phyloP scores from a whole-genome alignment of 2,797 vertebrate genomes.

The Hippopotamyrus pictus region DNA sequence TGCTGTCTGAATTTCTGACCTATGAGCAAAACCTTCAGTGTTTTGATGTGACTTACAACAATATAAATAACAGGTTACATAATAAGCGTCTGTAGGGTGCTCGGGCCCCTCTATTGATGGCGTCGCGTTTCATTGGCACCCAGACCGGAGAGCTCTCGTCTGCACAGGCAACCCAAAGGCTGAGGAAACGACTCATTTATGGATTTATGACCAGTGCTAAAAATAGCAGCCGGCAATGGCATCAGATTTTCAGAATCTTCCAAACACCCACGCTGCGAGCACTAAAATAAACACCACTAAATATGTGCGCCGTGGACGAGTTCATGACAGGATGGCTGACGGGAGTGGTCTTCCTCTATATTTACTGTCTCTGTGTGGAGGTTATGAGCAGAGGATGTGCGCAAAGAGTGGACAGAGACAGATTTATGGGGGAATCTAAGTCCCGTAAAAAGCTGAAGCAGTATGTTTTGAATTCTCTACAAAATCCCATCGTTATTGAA shows the following conservation, averaged over 20 bases:
- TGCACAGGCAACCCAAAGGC: not conserved
- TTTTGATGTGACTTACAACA: not conserved
- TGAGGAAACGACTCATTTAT: not conserved
- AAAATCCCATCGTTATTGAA: not conserved
- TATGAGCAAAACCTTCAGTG: not conserved
- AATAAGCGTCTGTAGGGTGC: not conserved
- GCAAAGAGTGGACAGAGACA: not conserved
- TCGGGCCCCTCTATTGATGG: not conserved
- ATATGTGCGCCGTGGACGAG: conserved; percentile 3
- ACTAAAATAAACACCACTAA: conserved; percentile 21
- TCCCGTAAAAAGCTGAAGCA: not conserved
- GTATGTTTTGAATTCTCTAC: not conserved
- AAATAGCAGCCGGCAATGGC: not conserved
- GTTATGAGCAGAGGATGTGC: not conserved
- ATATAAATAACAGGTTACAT: not conserved
- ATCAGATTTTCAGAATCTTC: conserved; percentile 11
- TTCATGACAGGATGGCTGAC: conserved; percentile 10
- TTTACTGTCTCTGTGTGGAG: not conserved
- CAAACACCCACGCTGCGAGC: conserved; percentile 9
- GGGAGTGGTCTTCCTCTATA: not conserved
- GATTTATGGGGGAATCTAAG: not conserved
- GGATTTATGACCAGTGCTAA: not conserved
- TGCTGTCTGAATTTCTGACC: not conserved
- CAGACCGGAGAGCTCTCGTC: not conserved
- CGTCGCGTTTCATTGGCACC: not conserved